Evolutionary conservation across 2,113 vertebrate genomes (phyloP).

Genomic region (Peromyscus californicus): DNA sequence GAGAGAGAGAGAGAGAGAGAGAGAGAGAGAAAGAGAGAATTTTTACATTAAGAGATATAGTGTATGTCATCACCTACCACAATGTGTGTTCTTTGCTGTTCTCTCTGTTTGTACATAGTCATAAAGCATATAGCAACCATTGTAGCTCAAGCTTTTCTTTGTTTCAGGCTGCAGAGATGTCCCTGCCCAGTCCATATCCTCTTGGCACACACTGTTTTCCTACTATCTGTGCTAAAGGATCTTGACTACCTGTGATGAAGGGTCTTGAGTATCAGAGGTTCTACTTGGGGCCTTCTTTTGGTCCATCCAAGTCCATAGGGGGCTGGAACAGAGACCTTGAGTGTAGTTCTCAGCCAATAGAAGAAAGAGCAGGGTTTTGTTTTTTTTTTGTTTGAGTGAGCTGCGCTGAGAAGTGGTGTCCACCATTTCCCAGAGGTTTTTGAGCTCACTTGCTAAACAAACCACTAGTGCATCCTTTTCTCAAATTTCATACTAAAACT

Average conservation of each 20-base stretch:
- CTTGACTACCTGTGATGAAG: not conserved
- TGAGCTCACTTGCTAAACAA: not conserved
- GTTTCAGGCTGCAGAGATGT: not conserved
- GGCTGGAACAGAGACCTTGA: not conserved
- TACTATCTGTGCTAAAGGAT: not conserved
- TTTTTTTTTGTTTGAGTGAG: not conserved
- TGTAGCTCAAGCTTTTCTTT: not conserved
- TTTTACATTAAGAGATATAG: not conserved
- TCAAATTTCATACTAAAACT: not conserved
- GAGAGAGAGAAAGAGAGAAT: not conserved
- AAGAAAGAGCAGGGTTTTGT: not conserved
- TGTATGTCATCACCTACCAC: not conserved
- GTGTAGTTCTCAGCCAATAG: not conserved
- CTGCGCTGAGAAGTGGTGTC: not conserved
- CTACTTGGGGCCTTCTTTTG: not conserved
- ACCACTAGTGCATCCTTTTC: not conserved
- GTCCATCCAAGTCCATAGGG: not conserved
- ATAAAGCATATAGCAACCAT: too few relatives aligned
- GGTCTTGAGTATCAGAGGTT: not conserved
- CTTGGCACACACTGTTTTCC: not conserved
- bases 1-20: not conserved
- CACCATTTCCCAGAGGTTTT: not conserved
- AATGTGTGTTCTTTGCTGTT: not conserved
- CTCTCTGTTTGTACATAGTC: not conserved
- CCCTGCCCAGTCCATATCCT: rapidly evolving